phyloP scores from a whole-genome alignment of 2,113 vertebrate species.

The Cebidichthys violaceus region DNA sequence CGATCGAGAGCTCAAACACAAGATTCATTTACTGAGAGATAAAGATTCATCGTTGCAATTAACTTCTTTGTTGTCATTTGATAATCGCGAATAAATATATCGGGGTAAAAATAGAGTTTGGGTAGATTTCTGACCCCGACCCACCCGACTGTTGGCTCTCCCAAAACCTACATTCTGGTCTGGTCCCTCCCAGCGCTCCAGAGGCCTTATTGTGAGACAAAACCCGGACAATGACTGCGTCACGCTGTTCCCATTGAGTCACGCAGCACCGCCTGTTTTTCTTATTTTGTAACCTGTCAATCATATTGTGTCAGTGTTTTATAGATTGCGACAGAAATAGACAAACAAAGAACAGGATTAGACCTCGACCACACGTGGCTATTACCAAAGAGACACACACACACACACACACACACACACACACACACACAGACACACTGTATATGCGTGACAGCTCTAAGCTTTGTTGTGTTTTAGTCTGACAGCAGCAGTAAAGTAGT shows the following conservation, averaged over 20 bases:
- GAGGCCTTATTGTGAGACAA: neutral
- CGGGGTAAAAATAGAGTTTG: neutral
- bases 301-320: conserved; percentile 54
- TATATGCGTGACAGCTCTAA: conserved; percentile 73
- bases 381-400: conserved; percentile 57
- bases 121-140: neutral
- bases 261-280: conserved; percentile 22
- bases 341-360: conserved; percentile 66
- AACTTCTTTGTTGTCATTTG: neutral
- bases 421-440: conserved; percentile 51
- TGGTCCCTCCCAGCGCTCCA: neutral
- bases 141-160: neutral
- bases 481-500: conserved; percentile 76
- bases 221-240: conserved; percentile 31
- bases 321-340: conserved; percentile 66
- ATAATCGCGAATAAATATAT: neutral
- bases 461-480: conserved; percentile 78
- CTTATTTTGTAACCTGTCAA: conserved; percentile 50
- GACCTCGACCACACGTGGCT: conserved; percentile 66
- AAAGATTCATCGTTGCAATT: neutral
- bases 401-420: conserved; percentile 47
- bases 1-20: neutral
- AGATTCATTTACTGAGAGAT: neutral
- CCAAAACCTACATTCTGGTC: neutral
- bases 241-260: conserved; percentile 24